Conservation (phyloP, 1,140 invertebrate genomes). For the Muscidifurax raptorellus region DNA sequence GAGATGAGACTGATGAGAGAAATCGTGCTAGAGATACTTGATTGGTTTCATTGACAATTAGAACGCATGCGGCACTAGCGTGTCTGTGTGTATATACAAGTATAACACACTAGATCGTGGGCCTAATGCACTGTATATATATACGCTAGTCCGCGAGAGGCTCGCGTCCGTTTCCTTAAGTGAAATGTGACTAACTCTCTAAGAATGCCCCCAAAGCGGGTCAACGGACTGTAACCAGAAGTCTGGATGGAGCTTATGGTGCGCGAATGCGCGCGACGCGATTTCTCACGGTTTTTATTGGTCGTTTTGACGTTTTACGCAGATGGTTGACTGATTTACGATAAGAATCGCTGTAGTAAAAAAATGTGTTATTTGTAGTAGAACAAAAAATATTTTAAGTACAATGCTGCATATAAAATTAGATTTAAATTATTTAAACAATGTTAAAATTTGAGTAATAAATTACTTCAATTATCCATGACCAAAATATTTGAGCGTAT, state of each 20-base stretch:
- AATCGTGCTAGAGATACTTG: background rate
- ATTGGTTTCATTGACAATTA: constrained; percentile 42
- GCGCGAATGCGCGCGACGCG: constrained; percentile 3
- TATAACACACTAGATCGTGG: background rate
- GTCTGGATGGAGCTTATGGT: constrained; percentile 27
- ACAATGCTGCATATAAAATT: background rate
- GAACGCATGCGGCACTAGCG: background rate
- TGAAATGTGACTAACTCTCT: constrained; percentile 52
- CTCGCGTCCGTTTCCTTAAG: constrained; percentile 49
- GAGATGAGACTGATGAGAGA: background rate
- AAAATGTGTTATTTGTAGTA: background rate
- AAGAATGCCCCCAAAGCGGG: constrained; percentile 49
- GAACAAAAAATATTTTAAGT: background rate
- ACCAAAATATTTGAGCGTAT: too few relatives aligned
- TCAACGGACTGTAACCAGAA: constrained; percentile 48
- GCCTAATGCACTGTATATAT: background rate
- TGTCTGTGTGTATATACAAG: background rate
- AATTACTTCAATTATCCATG: too few relatives aligned
- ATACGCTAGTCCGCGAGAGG: constrained; percentile 1
- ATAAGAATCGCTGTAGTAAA: background rate
- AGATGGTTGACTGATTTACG: background rate
- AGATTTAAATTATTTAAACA: background rate
- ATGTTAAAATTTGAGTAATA: background rate
- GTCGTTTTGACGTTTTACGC: background rate
- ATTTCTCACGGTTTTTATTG: constrained; percentile 28